These are phyloP conservation scores for Rhyacophila evoluta DNA, from an alignment of 2,888 invertebrate species.

Conservation along the genomic window DNA sequence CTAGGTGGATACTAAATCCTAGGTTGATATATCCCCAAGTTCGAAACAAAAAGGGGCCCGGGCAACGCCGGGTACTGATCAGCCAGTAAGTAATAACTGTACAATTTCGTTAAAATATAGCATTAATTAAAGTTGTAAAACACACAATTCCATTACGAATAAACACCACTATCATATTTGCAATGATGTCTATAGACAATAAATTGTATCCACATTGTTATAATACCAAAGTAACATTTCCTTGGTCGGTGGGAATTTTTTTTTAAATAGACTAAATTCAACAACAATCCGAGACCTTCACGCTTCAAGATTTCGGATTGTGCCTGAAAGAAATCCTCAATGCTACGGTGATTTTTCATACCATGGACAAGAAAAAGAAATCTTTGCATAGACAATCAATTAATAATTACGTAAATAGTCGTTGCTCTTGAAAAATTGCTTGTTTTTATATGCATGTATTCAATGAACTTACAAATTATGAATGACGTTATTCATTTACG, in stretches of 20 bases:
- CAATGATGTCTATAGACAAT: neutral
- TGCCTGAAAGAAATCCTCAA: neutral
- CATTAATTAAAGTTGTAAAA: neutral
- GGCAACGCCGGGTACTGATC: no score
- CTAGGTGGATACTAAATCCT: no score
- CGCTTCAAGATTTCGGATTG: conserved; percentile 10
- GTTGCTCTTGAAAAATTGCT: no score
- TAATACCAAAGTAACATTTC: neutral
- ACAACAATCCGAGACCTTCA: neutral
- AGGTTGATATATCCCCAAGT: no score
- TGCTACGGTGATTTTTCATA: neutral
- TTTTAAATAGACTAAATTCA: neutral
- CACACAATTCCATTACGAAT: neutral
- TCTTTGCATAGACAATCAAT: neutral
- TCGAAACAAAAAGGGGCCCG: no score
- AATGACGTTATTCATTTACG: no score
- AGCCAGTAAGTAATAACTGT: no score
- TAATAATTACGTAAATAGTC: no score
- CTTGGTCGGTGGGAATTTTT: neutral
- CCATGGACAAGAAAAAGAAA: neutral
- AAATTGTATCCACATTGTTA: neutral
- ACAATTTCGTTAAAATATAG: no score
- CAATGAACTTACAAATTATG: no score
- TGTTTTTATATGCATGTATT: no score
- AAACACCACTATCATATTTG: neutral